Percentiles rank a stretch among this genome's conserved stretches.
phyloP scores from a whole-genome alignment of 2,113 vertebrate species.

The Oceanodroma tethys region DNA sequence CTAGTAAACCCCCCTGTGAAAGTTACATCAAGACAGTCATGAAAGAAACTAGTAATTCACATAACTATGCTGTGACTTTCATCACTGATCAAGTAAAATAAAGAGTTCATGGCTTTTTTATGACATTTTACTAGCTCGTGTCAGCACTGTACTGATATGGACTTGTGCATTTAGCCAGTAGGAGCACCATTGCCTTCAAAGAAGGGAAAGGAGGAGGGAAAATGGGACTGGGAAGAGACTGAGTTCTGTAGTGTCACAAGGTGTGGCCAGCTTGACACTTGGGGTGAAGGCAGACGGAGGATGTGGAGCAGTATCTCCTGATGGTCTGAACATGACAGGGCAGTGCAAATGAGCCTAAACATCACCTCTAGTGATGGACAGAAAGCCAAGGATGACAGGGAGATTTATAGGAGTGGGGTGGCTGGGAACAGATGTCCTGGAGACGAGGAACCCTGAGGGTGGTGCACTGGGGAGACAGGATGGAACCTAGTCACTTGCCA shows the following conservation, averaged over 20 bases:
- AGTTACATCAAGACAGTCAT: not conserved
- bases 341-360: not conserved
- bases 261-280: not conserved
- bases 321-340: not conserved
- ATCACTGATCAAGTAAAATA: not conserved
- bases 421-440: not conserved
- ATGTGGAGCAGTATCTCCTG: not conserved
- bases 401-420: not conserved
- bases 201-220: not conserved
- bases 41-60: not conserved
- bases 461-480: not conserved
- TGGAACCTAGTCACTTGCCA: not conserved
- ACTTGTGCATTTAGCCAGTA: not conserved
- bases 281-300: not conserved
- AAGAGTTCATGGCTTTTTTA: not conserved
- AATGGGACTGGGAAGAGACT: not conserved
- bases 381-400: not conserved
- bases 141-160: not conserved
- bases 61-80: not conserved
- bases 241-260: not conserved
- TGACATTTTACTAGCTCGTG: not conserved
- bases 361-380: not conserved
- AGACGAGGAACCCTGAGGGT: not conserved
- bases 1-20: not conserved
- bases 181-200: not conserved